Evolutionary conservation across 2,113 vertebrate genomes (phyloP).

Genomic region (Atherinomorus stipes): DNA sequence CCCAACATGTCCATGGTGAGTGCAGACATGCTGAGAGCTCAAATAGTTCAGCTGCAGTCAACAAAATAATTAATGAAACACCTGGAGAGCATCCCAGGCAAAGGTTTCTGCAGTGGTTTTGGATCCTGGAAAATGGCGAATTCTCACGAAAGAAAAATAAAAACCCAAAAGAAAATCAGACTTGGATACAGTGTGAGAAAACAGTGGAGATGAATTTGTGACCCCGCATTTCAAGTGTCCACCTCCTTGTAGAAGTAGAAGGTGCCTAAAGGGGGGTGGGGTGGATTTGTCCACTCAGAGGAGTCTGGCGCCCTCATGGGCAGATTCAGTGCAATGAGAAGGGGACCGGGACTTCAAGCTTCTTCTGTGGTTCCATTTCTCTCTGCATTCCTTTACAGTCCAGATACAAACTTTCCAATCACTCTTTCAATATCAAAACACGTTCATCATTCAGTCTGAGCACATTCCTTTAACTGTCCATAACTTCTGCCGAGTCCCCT

Average conservation of each 20-base stretch:
- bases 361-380: conserved; percentile 57
- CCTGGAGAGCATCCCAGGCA: conserved; percentile 23
- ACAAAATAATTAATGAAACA: conserved; percentile 26
- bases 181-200: conserved; percentile 30
- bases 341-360: conserved; percentile 48
- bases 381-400: conserved; percentile 30
- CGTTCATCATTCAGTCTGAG: conserved; percentile 33
- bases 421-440: conserved; percentile 50
- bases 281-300: conserved; percentile 41
- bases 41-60: conserved; percentile 24
- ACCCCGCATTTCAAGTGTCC: conserved; percentile 19
- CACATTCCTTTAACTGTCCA: conserved; percentile 56
- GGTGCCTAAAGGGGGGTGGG: conserved; percentile 18
- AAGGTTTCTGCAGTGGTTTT: conserved; percentile 54
- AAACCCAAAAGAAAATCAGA: conserved; percentile 8
- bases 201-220: conserved; percentile 44
- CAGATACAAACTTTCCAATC: conserved; percentile 38
- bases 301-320: conserved; percentile 23
- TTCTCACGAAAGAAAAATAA: conserved; percentile 14
- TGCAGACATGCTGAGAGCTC: too few species aligned
- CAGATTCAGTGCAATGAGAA: conserved; percentile 76
- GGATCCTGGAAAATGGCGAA: conserved; percentile 50
- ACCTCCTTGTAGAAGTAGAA: conserved; percentile 27
- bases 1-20: conserved; percentile 2
- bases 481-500: conserved; percentile 33